Conservation (phyloP, 92 coral and sea anemone genomes). For the Phenganax marumi region DNA sequence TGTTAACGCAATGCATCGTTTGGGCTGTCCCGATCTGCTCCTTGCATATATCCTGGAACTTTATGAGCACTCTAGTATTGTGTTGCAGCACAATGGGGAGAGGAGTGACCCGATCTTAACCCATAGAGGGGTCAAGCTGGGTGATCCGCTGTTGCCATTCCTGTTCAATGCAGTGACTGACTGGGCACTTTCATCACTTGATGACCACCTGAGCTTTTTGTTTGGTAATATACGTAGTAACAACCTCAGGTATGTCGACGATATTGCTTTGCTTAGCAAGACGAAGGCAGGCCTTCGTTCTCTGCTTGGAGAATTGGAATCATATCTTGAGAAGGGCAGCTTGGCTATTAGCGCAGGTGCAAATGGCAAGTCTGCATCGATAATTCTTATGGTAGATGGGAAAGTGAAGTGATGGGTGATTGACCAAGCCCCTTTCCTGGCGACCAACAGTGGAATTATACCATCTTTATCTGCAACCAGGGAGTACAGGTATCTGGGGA, state of each 20-base stretch:
- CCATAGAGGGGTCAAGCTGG: constrained; percentile 11
- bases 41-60: constrained; percentile 8
- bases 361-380: no score
- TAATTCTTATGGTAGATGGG: constrained; percentile 28
- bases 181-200: no score
- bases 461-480: no score
- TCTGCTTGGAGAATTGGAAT: background rate
- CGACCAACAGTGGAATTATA: no score
- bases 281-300: no score
- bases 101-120: no score
- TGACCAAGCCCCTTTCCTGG: no score
- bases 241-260: constrained; percentile 21
- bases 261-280: constrained; percentile 8
- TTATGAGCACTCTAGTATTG: background rate
- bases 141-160: constrained; percentile 1
- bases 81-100: no score
- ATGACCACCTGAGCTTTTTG: no score
- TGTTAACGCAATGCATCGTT: no score
- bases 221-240: background rate
- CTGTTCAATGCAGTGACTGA: background rate
- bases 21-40: constrained; percentile 36
- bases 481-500: no score
- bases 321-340: background rate
- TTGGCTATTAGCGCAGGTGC: constrained; percentile 10
- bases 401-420: no score